A percentile compares a stretch with the other conserved stretches of the same genome.
These are phyloP conservation scores for Falco columbarius DNA, from an alignment of 2,797 vertebrate species.

Conservation along the genomic window DNA sequence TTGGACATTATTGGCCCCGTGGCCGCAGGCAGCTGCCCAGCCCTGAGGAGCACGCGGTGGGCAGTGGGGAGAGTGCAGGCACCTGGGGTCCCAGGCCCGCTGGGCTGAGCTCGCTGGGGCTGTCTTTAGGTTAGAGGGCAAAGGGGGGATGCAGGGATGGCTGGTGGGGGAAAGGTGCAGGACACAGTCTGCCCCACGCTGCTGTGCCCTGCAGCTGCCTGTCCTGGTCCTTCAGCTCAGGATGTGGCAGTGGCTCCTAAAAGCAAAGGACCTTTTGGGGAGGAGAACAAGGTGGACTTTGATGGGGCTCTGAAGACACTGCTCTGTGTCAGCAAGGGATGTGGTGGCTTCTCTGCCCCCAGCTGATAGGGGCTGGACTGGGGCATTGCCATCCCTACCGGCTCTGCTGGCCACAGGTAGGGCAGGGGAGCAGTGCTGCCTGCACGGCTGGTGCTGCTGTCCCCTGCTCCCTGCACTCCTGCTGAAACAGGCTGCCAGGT, in stretches of 20 bases:
- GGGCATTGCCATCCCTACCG: neutral
- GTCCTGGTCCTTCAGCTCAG: neutral
- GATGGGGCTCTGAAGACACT: neutral
- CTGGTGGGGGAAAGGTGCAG: rapidly evolving
- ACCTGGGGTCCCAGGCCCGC: rapidly evolving
- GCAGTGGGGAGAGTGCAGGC: rapidly evolving
- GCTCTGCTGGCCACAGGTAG: neutral
- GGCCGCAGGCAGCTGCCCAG: neutral
- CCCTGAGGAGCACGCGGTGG: rapidly evolving
- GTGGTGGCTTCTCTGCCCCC: neutral
- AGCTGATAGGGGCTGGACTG: neutral
- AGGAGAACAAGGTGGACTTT: neutral
- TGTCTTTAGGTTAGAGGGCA: neutral
- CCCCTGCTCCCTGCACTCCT: neutral
- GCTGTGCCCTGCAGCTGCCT: neutral
- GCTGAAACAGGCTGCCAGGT: neutral
- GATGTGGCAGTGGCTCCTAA: neutral
- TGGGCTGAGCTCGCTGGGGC: neutral
- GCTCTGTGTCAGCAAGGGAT: neutral
- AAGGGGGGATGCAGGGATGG: neutral
- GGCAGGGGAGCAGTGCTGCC: neutral
- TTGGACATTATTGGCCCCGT: rapidly evolving
- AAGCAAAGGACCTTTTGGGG: neutral
- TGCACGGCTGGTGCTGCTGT: neutral
- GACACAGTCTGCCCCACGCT: neutral